Evolutionary conservation across 2,888 invertebrate genomes (phyloP).

Genomic region (Drosophila stalkeri): DNA sequence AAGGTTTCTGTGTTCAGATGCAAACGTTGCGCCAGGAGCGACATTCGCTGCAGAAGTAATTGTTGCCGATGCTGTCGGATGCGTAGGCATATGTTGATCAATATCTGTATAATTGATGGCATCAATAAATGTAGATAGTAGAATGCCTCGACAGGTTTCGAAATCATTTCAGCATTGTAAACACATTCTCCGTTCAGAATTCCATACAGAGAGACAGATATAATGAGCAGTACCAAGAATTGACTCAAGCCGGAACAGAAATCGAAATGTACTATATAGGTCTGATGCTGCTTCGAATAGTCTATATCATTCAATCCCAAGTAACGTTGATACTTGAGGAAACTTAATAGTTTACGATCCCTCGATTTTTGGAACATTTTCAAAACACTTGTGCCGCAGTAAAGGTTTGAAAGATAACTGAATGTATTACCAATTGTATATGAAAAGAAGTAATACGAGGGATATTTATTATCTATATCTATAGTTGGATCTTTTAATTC

Average conservation of each 20-base stretch:
- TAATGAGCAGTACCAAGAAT: not conserved
- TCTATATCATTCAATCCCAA: conserved; percentile 27
- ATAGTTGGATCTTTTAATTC: conserved; percentile 1
- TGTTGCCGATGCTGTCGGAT: conserved; percentile 12
- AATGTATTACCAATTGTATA: not conserved
- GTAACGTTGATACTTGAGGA: conserved; percentile 29
- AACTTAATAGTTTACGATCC: conserved; percentile 6
- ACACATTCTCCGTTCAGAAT: not conserved
- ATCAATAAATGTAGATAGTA: conserved; percentile 7
- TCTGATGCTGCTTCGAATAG: conserved; percentile 1
- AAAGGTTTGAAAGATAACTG: not conserved
- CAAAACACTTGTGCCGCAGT: not conserved
- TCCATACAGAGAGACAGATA: not conserved
- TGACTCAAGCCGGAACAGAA: conserved; percentile 1
- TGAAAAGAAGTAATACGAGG: not conserved
- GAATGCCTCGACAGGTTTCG: conserved; percentile 7
- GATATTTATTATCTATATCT: not conserved
- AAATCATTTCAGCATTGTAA: conserved; percentile 17
- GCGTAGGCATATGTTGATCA: conserved; percentile 22
- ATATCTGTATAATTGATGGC: conserved; percentile 8
- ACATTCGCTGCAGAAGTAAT: conserved; percentile 16
- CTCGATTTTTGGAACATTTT: not conserved
- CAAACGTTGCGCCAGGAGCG: not conserved
- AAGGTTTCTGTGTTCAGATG: conserved; percentile 1
- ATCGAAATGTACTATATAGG: conserved; percentile 13